Conservation (phyloP, 2,113 vertebrate species). For the Malurus elegans region DNA sequence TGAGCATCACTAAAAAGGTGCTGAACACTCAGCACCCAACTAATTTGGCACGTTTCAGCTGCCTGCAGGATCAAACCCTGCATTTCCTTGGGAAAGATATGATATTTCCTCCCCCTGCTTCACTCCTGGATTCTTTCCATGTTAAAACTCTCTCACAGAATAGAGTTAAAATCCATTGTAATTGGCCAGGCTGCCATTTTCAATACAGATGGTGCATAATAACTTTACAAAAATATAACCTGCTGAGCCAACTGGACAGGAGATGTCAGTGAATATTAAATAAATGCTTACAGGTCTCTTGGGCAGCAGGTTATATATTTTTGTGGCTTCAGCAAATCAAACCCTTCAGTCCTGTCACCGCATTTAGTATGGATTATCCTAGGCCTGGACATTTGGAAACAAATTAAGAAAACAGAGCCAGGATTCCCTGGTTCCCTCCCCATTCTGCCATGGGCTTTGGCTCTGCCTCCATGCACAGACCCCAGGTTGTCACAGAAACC, state of each 20-base stretch:
- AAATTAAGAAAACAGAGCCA: constrained; percentile 51
- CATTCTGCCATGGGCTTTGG: constrained; percentile 31
- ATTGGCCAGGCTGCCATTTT: constrained; percentile 43
- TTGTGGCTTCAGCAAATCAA: constrained; percentile 58
- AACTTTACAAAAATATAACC: neutral
- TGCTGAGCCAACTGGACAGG: constrained; percentile 36
- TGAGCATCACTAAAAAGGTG: constrained; percentile 8
- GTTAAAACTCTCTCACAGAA: constrained; percentile 39
- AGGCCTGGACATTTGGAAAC: constrained; percentile 49
- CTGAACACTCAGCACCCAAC: constrained; percentile 10
- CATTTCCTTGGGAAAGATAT: neutral
- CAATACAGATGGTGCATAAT: constrained; percentile 44
- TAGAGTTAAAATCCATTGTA: constrained; percentile 38
- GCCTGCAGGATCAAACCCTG: constrained; percentile 11
- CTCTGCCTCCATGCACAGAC: neutral
- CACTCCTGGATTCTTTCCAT: constrained; percentile 26
- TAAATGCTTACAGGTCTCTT: constrained; percentile 39
- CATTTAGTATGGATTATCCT: constrained; percentile 56
- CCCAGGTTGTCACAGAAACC: constrained; percentile 16
- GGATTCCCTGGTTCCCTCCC: constrained; percentile 7
- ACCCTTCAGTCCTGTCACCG: constrained; percentile 57
- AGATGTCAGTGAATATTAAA: constrained; percentile 56
- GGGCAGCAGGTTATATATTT: constrained; percentile 38
- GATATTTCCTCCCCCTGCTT: constrained; percentile 6
- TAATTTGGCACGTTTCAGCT: neutral